phyloP scores from a whole-genome alignment of 2,113 vertebrate genomes.

The Pyrgilauda ruficollis region DNA sequence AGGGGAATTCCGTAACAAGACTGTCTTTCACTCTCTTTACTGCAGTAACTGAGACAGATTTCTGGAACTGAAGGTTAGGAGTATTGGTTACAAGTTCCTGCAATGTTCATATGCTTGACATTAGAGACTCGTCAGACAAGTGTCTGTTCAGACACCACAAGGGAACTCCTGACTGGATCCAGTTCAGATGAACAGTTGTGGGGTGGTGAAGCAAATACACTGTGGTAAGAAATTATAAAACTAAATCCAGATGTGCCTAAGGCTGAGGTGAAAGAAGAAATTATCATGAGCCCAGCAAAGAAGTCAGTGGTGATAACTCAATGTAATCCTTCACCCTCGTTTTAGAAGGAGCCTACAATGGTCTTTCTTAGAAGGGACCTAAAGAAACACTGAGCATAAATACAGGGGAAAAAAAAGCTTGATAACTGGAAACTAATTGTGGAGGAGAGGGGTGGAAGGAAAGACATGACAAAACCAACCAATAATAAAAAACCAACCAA shows the following conservation, averaged over 20 bases:
- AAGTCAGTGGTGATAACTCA: not conserved
- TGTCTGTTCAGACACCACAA: not conserved
- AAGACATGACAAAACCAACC: not conserved
- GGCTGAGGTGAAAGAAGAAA: not conserved
- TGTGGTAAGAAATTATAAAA: not conserved
- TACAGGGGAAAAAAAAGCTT: not conserved
- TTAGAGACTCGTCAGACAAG: not conserved
- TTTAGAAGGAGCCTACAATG: not conserved
- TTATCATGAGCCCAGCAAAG: not conserved
- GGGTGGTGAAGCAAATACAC: not conserved
- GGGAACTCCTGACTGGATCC: not conserved
- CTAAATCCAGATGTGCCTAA: not conserved
- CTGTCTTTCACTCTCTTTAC: not conserved
- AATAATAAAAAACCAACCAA: not conserved
- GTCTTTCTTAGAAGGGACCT: not conserved
- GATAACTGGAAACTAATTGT: not conserved
- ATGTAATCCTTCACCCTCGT: not conserved
- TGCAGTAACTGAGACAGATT: not conserved
- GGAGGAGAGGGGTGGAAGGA: accelerated
- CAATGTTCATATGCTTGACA: not conserved
- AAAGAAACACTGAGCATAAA: not conserved
- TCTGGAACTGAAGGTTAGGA: not conserved
- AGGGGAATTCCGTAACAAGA: not conserved
- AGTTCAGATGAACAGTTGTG: not conserved
- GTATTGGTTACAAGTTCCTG: not conserved